Evolutionary conservation across 1,140 invertebrate genomes (phyloP).

Genomic region (Hyles vespertilio): DNA sequence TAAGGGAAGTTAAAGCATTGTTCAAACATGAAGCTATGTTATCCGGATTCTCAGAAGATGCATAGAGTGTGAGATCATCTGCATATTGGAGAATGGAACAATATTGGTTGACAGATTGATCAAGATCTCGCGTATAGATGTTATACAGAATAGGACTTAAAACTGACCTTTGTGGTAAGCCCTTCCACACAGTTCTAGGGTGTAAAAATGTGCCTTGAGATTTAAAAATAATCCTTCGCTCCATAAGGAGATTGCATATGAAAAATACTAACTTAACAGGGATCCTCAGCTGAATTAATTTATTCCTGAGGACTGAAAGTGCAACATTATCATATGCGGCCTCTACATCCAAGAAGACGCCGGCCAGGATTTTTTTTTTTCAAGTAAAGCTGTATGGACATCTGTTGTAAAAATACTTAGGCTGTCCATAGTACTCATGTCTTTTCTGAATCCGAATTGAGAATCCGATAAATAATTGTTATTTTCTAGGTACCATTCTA

Average conservation of each 20-base stretch:
- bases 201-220: too few species aligned
- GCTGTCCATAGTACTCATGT: conserved; percentile 13
- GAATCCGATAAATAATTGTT: conserved; percentile 11
- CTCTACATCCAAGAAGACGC: conserved; percentile 20
- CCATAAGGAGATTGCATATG: conserved; percentile 15
- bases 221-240: background rate
- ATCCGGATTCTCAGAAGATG: too few species aligned
- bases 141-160: too few species aligned
- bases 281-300: too few species aligned
- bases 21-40: too few species aligned
- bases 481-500: conserved; percentile 22
- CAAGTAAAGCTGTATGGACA: conserved; percentile 14
- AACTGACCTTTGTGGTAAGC: too few species aligned
- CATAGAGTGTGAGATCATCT: too few species aligned
- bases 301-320: conserved; percentile 2
- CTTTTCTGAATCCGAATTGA: conserved; percentile 27
- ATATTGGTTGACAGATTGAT: too few species aligned
- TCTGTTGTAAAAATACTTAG: conserved; percentile 24
- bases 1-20: too few species aligned
- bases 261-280: background rate
- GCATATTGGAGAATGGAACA: too few species aligned
- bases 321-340: conserved; percentile 27
- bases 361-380: conserved; percentile 13
- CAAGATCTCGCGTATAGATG: too few species aligned
- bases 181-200: too few species aligned